Conservation (phyloP, 1,140 invertebrate genomes). For the Macrocentrus cingulum region DNA sequence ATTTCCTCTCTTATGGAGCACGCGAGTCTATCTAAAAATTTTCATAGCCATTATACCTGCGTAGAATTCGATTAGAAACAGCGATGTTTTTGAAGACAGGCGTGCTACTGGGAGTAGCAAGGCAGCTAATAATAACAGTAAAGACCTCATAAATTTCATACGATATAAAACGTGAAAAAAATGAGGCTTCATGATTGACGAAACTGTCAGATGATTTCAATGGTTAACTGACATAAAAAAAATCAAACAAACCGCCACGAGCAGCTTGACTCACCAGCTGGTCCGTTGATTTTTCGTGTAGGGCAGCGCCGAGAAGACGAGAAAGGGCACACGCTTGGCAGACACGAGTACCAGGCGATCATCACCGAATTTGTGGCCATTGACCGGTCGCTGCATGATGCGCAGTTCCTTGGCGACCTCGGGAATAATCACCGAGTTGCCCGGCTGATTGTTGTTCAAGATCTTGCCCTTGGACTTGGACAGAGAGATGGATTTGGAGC, state of each 20-base stretch:
- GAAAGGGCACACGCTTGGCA: slow-evolving; percentile 71
- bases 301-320: slow-evolving; percentile 81
- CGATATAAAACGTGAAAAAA: not conserved
- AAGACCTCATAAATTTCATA: slow-evolving; percentile 18
- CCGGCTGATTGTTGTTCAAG: slow-evolving; percentile 41
- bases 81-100: slow-evolving; percentile 40
- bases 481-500: slow-evolving; percentile 47
- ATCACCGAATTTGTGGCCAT: slow-evolving; percentile 70
- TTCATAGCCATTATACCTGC: slow-evolving; percentile 37
- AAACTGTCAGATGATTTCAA: not conserved
- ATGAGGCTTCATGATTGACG: not conserved
- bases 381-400: slow-evolving; percentile 58
- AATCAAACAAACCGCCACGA: slow-evolving; percentile 14
- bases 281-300: slow-evolving; percentile 71
- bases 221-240: slow-evolving; percentile 15
- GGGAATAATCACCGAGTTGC: slow-evolving; percentile 51
- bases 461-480: slow-evolving; percentile 48
- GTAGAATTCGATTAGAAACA: slow-evolving; percentile 40
- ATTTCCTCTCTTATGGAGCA: not conserved
- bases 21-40: slow-evolving; percentile 19
- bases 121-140: slow-evolving; percentile 36
- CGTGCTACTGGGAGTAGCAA: slow-evolving; percentile 35
- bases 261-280: slow-evolving; percentile 61
- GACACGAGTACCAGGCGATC: slow-evolving; percentile 77
- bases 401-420: slow-evolving; percentile 53